Conservation (phyloP, 2,888 invertebrate species). For the Tetragonisca angustula region DNA sequence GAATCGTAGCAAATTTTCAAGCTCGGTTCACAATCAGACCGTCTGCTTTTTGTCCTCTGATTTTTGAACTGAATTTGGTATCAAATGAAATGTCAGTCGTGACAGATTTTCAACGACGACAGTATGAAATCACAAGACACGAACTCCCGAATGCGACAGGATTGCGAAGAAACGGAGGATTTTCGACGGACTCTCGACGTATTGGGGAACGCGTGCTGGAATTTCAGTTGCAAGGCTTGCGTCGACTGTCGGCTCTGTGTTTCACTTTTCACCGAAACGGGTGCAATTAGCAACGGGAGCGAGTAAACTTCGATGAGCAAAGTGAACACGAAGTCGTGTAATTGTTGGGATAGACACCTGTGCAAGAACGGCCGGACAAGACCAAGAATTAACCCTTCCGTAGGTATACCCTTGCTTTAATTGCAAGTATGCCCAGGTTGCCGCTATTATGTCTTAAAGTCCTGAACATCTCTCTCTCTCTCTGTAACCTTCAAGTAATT, state of each 20-base stretch:
- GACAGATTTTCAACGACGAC: too few species aligned
- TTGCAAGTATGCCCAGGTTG: slow-evolving; percentile 16
- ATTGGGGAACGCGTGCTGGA: too few species aligned
- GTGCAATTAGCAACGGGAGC: not conserved
- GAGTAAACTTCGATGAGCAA: not conserved
- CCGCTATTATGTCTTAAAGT: slow-evolving; percentile 34
- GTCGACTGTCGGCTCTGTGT: not conserved
- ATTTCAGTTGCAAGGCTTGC: too few species aligned
- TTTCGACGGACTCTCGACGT: too few species aligned
- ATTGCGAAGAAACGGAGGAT: too few species aligned
- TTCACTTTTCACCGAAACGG: not conserved
- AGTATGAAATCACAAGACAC: too few species aligned
- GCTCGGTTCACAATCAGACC: too few species aligned
- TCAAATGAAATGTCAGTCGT: too few species aligned
- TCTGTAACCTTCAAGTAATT: slow-evolving; percentile 16
- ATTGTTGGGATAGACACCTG: not conserved
- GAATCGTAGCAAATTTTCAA: too few species aligned
- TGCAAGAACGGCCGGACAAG: slow-evolving; percentile 5
- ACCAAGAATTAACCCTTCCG: slow-evolving; percentile 33
- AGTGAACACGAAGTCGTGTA: not conserved
- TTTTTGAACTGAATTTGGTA: too few species aligned
- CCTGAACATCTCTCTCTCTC: slow-evolving; percentile 12
- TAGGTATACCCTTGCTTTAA: slow-evolving; percentile 19
- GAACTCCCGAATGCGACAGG: too few species aligned
- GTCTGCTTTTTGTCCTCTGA: too few species aligned